phyloP scores from a whole-genome alignment of 37 sponge, comb jelly and placozoan species.

The Amphimedon queenslandica region DNA sequence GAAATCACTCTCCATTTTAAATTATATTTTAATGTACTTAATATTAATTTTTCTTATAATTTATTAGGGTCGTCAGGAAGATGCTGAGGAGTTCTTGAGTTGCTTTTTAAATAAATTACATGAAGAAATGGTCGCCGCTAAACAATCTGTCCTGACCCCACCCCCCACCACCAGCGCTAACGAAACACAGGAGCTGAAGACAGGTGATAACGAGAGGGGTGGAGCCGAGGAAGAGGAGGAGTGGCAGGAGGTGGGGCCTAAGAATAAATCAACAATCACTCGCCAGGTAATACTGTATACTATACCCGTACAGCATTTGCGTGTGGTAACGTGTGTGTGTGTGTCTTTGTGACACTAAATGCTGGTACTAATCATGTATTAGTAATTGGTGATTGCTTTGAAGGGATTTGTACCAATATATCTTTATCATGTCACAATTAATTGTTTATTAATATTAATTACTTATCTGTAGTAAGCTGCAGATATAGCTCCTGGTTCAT shows the following conservation, averaged over 20 bases:
- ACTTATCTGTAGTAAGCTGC: too few relatives aligned
- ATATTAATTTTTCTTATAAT: not conserved
- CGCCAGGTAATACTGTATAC: slow-evolving; percentile 57
- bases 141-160: slow-evolving; percentile 13
- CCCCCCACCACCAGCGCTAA: not conserved
- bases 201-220: slow-evolving; percentile 7
- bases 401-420: too few relatives aligned
- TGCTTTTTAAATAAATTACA: slow-evolving; percentile 83
- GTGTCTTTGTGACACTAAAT: slow-evolving; percentile 27
- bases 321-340: not conserved
- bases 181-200: not conserved
- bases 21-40: not conserved
- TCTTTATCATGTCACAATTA: too few relatives aligned
- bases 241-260: slow-evolving; percentile 94
- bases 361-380: not conserved
- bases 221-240: slow-evolving; percentile 25
- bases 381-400: too few relatives aligned
- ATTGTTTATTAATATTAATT: too few relatives aligned
- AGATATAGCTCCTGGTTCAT: too few relatives aligned
- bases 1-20: too few relatives aligned
- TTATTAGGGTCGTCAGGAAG: slow-evolving; percentile 87
- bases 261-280: slow-evolving; percentile 91
- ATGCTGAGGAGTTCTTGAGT: slow-evolving; percentile 97
- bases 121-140: slow-evolving; percentile 86
- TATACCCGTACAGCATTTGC: not conserved